Evolutionary conservation across 1,140 invertebrate genomes (phyloP), one percentile per base, ranked within the genome.

Genomic region (Cherax destructor): DNA sequence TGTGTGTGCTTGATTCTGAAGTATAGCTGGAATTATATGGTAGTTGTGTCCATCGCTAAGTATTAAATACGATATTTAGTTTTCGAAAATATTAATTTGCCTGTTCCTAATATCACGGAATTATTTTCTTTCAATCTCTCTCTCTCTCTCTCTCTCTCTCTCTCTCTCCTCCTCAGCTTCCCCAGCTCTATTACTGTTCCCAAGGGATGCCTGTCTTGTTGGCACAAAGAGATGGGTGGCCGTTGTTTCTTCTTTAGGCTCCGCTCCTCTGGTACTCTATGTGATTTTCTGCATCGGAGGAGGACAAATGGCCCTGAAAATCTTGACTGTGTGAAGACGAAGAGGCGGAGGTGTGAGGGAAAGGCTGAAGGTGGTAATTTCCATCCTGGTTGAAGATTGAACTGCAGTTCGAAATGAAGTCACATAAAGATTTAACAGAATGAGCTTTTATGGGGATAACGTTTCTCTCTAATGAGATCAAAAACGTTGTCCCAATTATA

Each of bases 281-380:
- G 79, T 83, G 87, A 89, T 89, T 89, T 89, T 89, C 87, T 89
- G 87, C 87, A 89, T 89, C 87, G 69, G 87, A 49, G 24, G 79
- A 89, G 87, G 69, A 89, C 87, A 89, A 89, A 89, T 89, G 79
- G 87, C 87, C 87, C 79, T 89, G 87, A 83, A 89, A 89, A 89
- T 89, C 87, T 89, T 89, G 79, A 81, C 30, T 76, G 87, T 47
- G 87, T 41, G 49, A 76, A 89, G 87, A 89, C 87, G 83, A 89
- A 89, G 79, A 41, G 87, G 79, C 24, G 77, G 21, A 52, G 59
- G 18, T 0, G 16, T 18, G 13, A 88, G n/a, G 41, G 13, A 18
- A 10, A 30, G 24, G 52, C 24, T 4, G 77, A 13, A 41, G 83
- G 21, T 16, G 47, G 50, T 74, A 86, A 77, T 76, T 86, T 24